phyloP scores from a whole-genome alignment of 2,888 invertebrate genomes.

The Horisme vitalbata region DNA sequence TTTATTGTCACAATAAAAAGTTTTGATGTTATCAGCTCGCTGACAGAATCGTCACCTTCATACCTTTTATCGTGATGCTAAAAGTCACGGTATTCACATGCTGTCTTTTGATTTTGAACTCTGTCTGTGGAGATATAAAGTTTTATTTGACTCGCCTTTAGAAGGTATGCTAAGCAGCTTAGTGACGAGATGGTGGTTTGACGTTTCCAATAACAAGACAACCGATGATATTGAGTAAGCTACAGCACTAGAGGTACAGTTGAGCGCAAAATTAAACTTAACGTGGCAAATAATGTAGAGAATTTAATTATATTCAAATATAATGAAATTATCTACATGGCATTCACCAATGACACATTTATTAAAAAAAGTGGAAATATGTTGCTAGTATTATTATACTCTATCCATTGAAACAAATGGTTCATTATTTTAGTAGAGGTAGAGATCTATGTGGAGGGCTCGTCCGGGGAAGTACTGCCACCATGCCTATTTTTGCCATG shows the following conservation, averaged over 20 bases:
- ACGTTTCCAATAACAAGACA: slow-evolving; percentile 66
- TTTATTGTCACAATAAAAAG: slow-evolving; percentile 81
- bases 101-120: slow-evolving; percentile 32
- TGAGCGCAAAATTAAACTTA: slow-evolving; percentile 33
- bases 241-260: slow-evolving; percentile 47
- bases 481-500: too few species aligned
- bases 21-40: slow-evolving; percentile 79
- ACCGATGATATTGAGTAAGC: slow-evolving; percentile 50
- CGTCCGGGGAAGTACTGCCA: too few species aligned
- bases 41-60: slow-evolving; percentile 79
- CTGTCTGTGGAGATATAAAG: slow-evolving; percentile 40
- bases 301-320: too few species aligned
- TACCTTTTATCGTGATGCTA: slow-evolving; percentile 73
- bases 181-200: slow-evolving; percentile 66
- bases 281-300: too few species aligned
- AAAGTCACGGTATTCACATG: slow-evolving; percentile 59
- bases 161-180: slow-evolving; percentile 76
- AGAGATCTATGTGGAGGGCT: too few species aligned
- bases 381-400: too few species aligned
- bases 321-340: too few species aligned
- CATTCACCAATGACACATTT: too few species aligned
- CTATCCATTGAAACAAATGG: too few species aligned
- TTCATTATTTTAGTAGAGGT: too few species aligned
- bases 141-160: slow-evolving; percentile 39
- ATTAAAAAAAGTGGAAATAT: too few species aligned